Evolutionary conservation across 2,888 invertebrate genomes (phyloP).

Genomic region (Polydrusus cervinus): DNA sequence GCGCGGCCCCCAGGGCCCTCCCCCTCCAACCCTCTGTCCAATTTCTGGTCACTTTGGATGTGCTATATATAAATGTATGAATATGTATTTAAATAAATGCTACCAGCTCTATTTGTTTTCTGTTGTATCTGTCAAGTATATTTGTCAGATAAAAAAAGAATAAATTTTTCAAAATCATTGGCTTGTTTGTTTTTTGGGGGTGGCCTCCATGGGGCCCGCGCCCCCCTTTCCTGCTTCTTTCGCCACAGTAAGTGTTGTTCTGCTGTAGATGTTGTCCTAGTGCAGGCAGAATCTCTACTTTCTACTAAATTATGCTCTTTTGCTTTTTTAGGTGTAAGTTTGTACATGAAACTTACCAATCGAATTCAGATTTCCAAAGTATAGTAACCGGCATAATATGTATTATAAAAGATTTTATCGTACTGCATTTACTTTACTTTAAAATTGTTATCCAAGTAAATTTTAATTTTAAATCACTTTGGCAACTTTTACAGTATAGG

Average conservation of each 20-base stretch:
- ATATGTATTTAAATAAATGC: conserved; percentile 73
- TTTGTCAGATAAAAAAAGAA: conserved; percentile 70
- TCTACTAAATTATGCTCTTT: conserved; percentile 43
- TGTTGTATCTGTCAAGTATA: conserved; percentile 72
- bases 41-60: conserved; percentile 70
- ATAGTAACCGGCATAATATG: conserved; percentile 27
- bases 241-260: conserved; percentile 44
- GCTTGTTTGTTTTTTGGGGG: conserved; percentile 50
- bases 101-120: conserved; percentile 73
- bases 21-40: conserved; percentile 56
- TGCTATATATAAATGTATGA: conserved; percentile 73
- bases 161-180: conserved; percentile 70
- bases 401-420: conserved; percentile 31
- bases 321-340: conserved; percentile 48
- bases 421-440: conserved; percentile 41
- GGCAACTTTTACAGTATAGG: conserved; percentile 38
- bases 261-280: conserved; percentile 46
- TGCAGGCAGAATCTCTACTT: conserved; percentile 43
- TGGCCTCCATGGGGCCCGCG: conserved; percentile 37
- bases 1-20: conserved; percentile 68
- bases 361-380: conserved; percentile 37
- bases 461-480: conserved; percentile 24
- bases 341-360: conserved; percentile 38
- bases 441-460: conserved; percentile 25
- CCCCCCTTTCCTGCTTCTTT: conserved; percentile 40